These are phyloP conservation scores for Ivindomyrus marchei DNA, from an alignment of 2,113 vertebrate genomes.

Conservation along the genomic window DNA sequence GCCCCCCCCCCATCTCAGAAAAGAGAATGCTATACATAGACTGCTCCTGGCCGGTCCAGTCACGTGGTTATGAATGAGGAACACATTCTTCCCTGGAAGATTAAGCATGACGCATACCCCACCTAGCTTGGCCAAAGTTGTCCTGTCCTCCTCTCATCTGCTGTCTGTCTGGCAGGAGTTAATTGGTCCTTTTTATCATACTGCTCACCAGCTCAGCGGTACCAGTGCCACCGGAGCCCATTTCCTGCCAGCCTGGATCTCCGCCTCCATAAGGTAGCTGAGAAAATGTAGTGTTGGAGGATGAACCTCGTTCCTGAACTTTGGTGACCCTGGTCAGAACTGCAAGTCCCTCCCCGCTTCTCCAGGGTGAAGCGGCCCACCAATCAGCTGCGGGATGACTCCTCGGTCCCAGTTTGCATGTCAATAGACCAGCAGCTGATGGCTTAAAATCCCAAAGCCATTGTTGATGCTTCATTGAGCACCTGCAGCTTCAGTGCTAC, in stretches of 20 bases:
- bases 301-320: neutral
- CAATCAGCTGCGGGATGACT: neutral
- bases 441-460: neutral
- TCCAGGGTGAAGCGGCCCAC: neutral
- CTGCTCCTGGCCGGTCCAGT: neutral
- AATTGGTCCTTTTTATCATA: neutral
- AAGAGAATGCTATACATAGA: neutral
- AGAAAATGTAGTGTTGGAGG: neutral
- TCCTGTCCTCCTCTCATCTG: neutral
- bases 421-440: neutral
- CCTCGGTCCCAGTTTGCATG: neutral
- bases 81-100: neutral
- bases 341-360: neutral
- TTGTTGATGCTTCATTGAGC: neutral
- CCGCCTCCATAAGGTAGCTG: neutral
- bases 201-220: neutral
- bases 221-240: neutral
- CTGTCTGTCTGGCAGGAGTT: neutral
- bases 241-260: neutral
- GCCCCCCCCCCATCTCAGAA: neutral
- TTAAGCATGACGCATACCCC: neutral
- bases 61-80: neutral
- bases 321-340: neutral
- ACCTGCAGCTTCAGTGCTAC: neutral
- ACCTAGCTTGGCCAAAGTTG: neutral